phyloP scores from a whole-genome alignment of 2,888 invertebrate species.

The Heliconius aoede region DNA sequence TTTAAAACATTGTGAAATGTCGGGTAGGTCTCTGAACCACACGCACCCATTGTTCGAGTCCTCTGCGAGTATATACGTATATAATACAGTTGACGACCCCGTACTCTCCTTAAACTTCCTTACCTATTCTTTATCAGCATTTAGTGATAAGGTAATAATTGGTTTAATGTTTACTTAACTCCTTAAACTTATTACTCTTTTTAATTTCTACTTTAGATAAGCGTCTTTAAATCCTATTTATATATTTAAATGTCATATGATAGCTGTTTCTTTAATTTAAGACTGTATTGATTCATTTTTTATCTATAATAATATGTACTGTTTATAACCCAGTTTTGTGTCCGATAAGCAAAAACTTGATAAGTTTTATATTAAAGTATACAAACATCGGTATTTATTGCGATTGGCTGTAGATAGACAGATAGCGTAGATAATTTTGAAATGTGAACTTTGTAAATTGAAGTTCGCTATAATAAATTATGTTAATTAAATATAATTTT shows the following conservation, averaged over 20 bases:
- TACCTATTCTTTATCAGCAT: no score
- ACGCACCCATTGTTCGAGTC: conserved; percentile 36
- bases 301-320: conserved; percentile 41
- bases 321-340: conserved; percentile 49
- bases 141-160: not conserved
- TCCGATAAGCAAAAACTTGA: conserved; percentile 47
- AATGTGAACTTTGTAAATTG: not conserved
- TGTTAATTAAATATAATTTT: not conserved
- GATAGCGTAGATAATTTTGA: conserved; percentile 11
- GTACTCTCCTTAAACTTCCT: conserved; percentile 1
- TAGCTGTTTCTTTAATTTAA: not conserved
- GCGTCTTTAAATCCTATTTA: not conserved
- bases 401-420: not conserved
- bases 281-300: conserved; percentile 40
- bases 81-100: not conserved
- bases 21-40: conserved; percentile 33
- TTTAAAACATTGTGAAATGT: conserved; percentile 56
- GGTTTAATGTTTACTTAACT: conserved; percentile 17
- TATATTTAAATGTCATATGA: not conserved
- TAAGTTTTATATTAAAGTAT: conserved; percentile 1
- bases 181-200: not conserved
- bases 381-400: conserved; percentile 20
- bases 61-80: conserved; percentile 16
- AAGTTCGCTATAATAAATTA: not conserved
- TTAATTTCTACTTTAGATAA: conserved; percentile 12